Base-by-base conservation (phyloP, 2,888 invertebrate species). In the Campoplex capitator region DNA sequence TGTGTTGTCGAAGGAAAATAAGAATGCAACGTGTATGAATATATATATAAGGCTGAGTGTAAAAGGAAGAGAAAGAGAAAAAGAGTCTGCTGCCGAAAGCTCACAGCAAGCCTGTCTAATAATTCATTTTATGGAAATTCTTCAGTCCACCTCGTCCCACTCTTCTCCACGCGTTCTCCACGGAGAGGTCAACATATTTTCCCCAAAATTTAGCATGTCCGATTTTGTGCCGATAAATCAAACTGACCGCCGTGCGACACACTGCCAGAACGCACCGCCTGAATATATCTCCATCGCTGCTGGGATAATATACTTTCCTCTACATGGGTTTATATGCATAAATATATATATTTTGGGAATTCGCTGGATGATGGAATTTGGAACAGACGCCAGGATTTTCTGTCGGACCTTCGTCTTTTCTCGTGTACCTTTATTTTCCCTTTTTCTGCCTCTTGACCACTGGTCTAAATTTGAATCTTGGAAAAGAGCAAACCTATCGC, bases 181-280 rank as follows among this genome's bases (percentile, higher is more conserved):
- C 73, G 32, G 68, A 78, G 83, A 88, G 89, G 89, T 88, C 90
- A 93, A 93, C 94, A 93, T 94, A 94, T 94, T 94, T 94, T 93
- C 90, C 91, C 91, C 87, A 92, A 94, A 94, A 93, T 94, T 94
- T 93, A 92, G 91, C 92, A 90, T 89, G 91, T 90, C 91, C 92
- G 76, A 92, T 93, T 92, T 91, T 92, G 90, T 87, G 89, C 93
- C 92, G 91, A 93, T 94, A 94, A 94, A 94, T 94, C 94, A 94
- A 93, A 94, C 92, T 93, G 94, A 94, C 93, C 93, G 90, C 88
- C 83, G 88, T 76, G 89, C 88, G 86, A 88, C 77, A 82, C 78
- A 75, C 58, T 62, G 84, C 78, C 51, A 74, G 58, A 68, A n/a
- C 56, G 42, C 71, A 54, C 73, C 56, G 77, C 45, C 75, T 28